Base-by-base conservation (phyloP, 2,113 vertebrate species). In the Myotis brandtii region DNA sequence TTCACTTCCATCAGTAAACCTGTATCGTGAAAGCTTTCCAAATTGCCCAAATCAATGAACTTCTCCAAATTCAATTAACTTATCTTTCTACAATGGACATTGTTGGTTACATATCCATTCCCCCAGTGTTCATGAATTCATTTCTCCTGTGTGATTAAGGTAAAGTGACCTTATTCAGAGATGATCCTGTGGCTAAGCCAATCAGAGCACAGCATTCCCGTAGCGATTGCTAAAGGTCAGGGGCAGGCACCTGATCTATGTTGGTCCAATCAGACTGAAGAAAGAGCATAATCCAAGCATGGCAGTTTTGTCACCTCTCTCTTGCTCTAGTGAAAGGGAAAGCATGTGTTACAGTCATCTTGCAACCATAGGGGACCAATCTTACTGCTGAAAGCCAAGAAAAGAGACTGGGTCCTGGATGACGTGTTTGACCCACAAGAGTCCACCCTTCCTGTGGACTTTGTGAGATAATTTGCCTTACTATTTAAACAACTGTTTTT, bases 1-100 rank as follows among this genome's bases (percentile, higher is more conserved):
- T 90, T 84, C 66, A 72, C 37, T 64, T 92, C 76, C 81, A 95
- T 67, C 62, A 90, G n/a, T 81, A 83, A 95, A 95, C 5, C 43
- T 91, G 79, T 80, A 87, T 48, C 73, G 81, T 30, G 8, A 86
- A 93, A 86, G 46, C 62, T 66, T 90, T 88, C 86, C 81, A 34
- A 96, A 95, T 46, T 88, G 81, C 67, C 56, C 88, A 96, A 75
- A 77, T 75, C 70, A 77, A 79, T 11, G 30, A 92, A 90, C 23
- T 11, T 81, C 32, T 59, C 80, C 43, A 95, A 43, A 93, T 21
- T 82, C 52, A 95, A 30, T 37, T 95, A 97, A 79, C 40, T 83
- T 64, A 40, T 52, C 40, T 77, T 86, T 81, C 77, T 69, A 56
- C 67, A 93, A 73, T 10, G 59, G 85, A 46, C n/a, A 96, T 3